Conservation (phyloP, 2,888 invertebrate genomes). For the Clistopyga incitator region DNA sequence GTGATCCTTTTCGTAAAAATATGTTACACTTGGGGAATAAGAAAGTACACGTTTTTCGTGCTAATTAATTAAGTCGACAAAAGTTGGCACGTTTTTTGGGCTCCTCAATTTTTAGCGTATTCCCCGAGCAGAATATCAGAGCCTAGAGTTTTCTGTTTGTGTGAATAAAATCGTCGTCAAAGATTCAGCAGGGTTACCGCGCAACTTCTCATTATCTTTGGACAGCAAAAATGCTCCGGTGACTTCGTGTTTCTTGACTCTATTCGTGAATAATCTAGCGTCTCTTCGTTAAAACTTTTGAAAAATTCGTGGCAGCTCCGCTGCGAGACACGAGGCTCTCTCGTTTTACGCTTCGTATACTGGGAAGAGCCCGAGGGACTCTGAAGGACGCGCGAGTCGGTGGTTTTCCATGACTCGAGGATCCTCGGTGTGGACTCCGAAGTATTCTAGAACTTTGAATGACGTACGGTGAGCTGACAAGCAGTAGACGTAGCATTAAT, state of each 20-base stretch:
- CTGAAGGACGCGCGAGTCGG: neutral
- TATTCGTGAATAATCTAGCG: slow-evolving; percentile 16
- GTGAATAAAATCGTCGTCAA: neutral
- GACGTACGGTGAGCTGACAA: slow-evolving; percentile 1
- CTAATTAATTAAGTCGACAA: too few relatives aligned
- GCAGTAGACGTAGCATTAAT: slow-evolving; percentile 3
- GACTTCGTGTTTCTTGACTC: neutral
- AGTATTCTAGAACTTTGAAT: slow-evolving; percentile 9
- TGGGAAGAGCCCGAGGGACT: neutral
- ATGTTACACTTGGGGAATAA: too few relatives aligned
- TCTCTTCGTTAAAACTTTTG: slow-evolving; percentile 12
- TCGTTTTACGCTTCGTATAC: neutral
- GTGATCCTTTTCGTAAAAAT: too few relatives aligned
- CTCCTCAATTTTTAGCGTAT: too few relatives aligned
- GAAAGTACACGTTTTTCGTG: too few relatives aligned
- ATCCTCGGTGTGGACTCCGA: slow-evolving; percentile 11
- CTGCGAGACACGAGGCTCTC: neutral
- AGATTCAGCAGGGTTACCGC: neutral
- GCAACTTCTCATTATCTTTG: slow-evolving; percentile 12
- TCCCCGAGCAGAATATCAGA: neutral
- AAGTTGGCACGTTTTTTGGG: too few relatives aligned
- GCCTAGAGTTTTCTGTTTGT: neutral
- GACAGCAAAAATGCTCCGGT: neutral
- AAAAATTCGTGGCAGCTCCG: neutral
- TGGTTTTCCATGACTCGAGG: slow-evolving; percentile 20